These are phyloP conservation scores for Poeciliopsis occidentalis DNA, from an alignment of 2,113 vertebrate species.

Conservation along the genomic window DNA sequence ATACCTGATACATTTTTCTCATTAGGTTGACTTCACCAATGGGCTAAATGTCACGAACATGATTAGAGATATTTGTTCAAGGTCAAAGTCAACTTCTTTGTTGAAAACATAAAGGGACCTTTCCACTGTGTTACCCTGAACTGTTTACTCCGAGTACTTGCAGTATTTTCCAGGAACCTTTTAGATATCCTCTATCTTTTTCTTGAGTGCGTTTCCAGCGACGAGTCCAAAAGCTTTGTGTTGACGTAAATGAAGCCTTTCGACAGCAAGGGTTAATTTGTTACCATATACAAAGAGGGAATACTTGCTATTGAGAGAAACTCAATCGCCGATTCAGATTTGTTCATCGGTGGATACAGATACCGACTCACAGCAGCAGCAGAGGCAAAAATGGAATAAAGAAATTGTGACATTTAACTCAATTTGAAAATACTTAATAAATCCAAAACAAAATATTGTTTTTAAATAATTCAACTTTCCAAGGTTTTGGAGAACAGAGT, in stretches of 20 bases:
- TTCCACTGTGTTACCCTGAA: background rate
- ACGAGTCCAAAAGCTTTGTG: background rate
- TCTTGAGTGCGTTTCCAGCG: background rate
- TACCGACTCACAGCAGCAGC: too few relatives aligned
- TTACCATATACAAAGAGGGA: background rate
- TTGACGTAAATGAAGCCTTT: background rate
- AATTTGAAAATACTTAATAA: too few relatives aligned
- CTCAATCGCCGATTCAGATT: background rate
- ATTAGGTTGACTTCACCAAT: slow-evolving; percentile 2
- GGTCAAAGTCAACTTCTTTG: background rate
- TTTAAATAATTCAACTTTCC: too few relatives aligned
- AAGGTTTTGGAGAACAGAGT: too few relatives aligned
- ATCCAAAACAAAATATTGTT: too few relatives aligned
- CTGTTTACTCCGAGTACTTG: background rate
- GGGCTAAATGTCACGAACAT: slow-evolving; percentile 13
- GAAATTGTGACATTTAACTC: too few relatives aligned
- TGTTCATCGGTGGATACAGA: too few relatives aligned
- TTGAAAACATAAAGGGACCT: background rate
- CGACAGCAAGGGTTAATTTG: background rate
- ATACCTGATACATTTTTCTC: slow-evolving; percentile 6
- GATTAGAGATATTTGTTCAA: background rate
- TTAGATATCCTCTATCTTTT: too few relatives aligned
- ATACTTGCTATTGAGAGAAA: background rate
- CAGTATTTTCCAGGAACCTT: background rate
- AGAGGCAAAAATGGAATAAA: too few relatives aligned